These are phyloP conservation scores for Alligator mississippiensis DNA, from an alignment of 2,113 vertebrate genomes.

Conservation along the genomic window DNA sequence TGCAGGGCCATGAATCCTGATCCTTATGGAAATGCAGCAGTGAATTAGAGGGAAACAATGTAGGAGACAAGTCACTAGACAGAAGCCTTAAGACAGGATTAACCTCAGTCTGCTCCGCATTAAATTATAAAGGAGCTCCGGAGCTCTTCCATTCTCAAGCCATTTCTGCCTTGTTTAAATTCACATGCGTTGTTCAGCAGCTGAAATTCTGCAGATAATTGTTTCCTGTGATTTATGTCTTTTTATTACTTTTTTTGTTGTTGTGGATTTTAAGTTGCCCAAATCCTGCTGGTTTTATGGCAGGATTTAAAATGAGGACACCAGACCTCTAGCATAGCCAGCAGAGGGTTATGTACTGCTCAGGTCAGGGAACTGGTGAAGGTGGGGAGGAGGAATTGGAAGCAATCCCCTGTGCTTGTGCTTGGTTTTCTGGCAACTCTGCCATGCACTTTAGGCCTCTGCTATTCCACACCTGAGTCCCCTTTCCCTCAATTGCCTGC, in stretches of 20 bases:
- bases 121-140: conserved; percentile 9
- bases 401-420: not conserved
- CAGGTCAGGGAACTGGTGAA: not conserved
- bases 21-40: not conserved
- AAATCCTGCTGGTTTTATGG: not conserved
- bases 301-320: not conserved
- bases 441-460: not conserved
- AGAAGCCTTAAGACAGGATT: conserved; percentile 11
- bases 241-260: not conserved
- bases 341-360: rapidly evolving
- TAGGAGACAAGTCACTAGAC: not conserved
- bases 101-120: not conserved
- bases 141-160: not conserved
- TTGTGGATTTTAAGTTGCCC: not conserved
- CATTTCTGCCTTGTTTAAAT: not conserved
- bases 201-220: not conserved
- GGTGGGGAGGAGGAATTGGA: not conserved
- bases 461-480: not conserved
- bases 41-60: not conserved
- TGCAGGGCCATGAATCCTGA: not conserved
- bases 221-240: not conserved
- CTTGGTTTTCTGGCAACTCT: not conserved
- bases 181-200: not conserved
- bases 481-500: not conserved
- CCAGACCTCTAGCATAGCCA: not conserved